Conservation (phyloP, 2,113 vertebrate species). For the Tragulus kanchil region DNA sequence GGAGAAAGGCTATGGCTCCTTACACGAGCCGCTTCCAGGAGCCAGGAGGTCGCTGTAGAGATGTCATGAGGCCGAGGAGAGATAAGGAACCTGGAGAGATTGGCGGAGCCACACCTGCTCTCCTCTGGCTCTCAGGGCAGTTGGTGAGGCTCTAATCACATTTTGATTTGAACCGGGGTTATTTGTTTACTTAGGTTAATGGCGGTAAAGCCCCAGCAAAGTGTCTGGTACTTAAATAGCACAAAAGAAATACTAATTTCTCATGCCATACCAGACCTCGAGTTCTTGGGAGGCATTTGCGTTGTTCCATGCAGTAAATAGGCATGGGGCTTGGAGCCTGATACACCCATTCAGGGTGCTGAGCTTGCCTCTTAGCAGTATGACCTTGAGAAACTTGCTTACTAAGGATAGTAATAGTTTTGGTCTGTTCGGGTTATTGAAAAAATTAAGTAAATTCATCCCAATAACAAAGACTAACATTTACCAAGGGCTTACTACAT, state of each 20-base stretch:
- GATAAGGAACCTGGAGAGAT: neutral
- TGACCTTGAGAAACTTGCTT: conserved; percentile 1
- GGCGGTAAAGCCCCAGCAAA: neutral
- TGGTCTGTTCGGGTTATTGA: neutral
- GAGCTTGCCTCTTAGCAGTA: conserved; percentile 1
- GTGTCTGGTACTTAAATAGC: neutral
- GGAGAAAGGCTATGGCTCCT: no score
- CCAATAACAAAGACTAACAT: neutral
- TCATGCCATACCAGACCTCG: neutral
- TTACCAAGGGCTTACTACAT: neutral
- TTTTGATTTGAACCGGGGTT: neutral
- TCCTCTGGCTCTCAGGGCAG: neutral
- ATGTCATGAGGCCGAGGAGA: neutral
- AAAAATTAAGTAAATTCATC: neutral
- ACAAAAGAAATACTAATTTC: neutral
- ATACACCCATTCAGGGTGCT: neutral
- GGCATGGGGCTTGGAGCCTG: neutral
- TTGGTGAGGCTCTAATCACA: neutral
- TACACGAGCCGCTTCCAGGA: neutral
- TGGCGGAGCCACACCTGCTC: fast-evolving
- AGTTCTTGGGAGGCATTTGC: neutral
- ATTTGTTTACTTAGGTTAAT: neutral
- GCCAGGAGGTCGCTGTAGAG: neutral
- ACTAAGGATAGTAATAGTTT: neutral
- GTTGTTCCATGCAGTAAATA: neutral